A percentile compares a stretch with the other conserved stretches of the same genome.
Evolutionary conservation across 2,113 vertebrate genomes (phyloP).

Genomic region (Mustelus asterias): DNA sequence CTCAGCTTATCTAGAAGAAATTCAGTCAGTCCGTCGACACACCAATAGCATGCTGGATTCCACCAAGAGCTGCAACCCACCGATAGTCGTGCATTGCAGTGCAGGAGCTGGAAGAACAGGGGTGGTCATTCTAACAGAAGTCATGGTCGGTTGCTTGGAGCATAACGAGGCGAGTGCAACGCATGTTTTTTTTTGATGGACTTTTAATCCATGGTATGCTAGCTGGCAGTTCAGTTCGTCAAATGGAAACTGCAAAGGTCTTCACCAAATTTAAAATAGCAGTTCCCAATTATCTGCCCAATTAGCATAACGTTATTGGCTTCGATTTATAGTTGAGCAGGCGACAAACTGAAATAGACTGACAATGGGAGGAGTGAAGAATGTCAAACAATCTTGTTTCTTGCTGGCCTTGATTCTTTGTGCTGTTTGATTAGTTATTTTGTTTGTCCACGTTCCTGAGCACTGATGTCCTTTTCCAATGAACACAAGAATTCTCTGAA

Average conservation of each 20-base stretch:
- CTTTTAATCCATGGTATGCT: background rate
- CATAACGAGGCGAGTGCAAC: slow-evolving; percentile 73
- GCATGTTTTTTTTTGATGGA: background rate
- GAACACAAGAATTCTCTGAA: background rate
- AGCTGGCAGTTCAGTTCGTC: background rate
- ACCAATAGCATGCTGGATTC: slow-evolving; percentile 87
- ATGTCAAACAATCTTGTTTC: background rate
- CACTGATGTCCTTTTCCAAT: background rate
- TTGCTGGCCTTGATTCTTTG: background rate
- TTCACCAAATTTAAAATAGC: background rate
- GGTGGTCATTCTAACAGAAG: slow-evolving; percentile 82
- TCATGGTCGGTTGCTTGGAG: slow-evolving; percentile 90
- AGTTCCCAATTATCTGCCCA: background rate
- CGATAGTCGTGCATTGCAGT: slow-evolving; percentile 85
- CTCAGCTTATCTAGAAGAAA: slow-evolving; percentile 87
- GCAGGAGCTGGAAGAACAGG: slow-evolving; percentile 84
- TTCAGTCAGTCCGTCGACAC: slow-evolving; percentile 85
- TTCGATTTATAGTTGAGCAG: background rate
- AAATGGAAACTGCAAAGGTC: background rate
- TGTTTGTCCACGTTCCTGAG: background rate
- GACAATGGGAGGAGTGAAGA: background rate
- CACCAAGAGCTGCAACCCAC: slow-evolving; percentile 70
- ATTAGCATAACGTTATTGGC: background rate
- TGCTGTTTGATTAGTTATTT: background rate
- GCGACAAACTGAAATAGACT: background rate